Evolutionary conservation across 2,888 invertebrate species (phyloP), one percentile per base, ranked within the genome.

Genomic region (Sesia bembeciformis): DNA sequence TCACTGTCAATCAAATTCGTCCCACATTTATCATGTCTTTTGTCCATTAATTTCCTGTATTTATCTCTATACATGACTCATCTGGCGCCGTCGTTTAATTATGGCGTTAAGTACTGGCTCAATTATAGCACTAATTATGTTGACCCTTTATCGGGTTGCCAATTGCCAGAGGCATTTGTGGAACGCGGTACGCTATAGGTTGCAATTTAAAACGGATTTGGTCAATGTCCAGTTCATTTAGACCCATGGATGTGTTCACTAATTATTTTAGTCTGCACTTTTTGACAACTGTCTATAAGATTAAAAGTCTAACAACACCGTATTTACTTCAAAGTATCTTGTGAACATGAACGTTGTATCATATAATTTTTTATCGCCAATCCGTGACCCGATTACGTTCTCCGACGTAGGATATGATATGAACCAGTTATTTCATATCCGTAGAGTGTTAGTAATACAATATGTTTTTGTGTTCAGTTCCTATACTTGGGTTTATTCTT

Each of bases 111-210:
- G 7, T 6, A 54, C 43, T 54, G 52, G 53, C 49, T 55, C 53
- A 54, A 57, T 56, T 54, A 54, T 8, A 42, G 52, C 39, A 39
- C 40, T 57, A 53, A 67, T 63, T 60, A 56, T 52, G 56, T 74
- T 76, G 78, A 81, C 78, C 78, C 76, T 74, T 71, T 58, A 60
- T 69, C 70, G 64, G 60, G 60, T 70, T 70, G 67, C 72, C 73
- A 77, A 81, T 78, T 72, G 73, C 64, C 70, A 58, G 60, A 61
- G 67, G 75, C 61, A 70, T 69, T 67, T 63, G 58, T 62, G 73
- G 78, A 78, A 78, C 72, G 77, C 70, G 68, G 66, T 68, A 65
- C 63, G 66, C 66, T 63, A 66, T 63, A 65, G 64, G 59, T 59
- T 60, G 63, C 64, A 64, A 65, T 68, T 64, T 70, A 68, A 67